Evolutionary conservation across 2,888 invertebrate genomes (phyloP).

Genomic region (Aphidius colemani): DNA sequence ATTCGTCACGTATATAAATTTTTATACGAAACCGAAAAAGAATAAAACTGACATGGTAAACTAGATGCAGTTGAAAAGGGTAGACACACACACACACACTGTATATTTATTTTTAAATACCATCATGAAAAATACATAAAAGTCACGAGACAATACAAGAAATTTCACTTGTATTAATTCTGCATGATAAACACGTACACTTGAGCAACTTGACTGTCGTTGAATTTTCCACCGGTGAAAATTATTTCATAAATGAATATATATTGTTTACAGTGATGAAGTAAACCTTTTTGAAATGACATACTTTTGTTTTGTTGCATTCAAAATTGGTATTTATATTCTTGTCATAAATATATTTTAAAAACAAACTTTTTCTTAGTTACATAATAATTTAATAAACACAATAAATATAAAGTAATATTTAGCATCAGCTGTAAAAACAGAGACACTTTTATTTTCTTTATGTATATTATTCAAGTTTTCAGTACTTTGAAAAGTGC

Average conservation of each 20-base stretch:
- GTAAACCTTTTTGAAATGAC: constrained; percentile 18
- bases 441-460: not conserved
- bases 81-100: not conserved
- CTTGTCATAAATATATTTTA: no score
- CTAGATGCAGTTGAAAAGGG: constrained; percentile 23
- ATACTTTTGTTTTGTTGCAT: not conserved
- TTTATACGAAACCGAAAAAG: constrained; percentile 32
- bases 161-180: no score
- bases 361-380: constrained; percentile 9
- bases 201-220: no score
- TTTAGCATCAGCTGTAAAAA: not conserved
- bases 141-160: no score
- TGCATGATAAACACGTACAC: no score
- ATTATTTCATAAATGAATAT: no score
- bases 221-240: no score
- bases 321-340: no score
- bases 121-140: no score
- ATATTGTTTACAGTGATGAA: constrained; percentile 14
- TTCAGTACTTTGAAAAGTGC: constrained; percentile 1
- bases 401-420: not conserved
- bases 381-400: constrained; percentile 8
- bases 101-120: not conserved
- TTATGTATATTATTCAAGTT: constrained; percentile 9
- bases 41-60: constrained; percentile 27
- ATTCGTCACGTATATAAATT: constrained; percentile 17